Percentiles rank a stretch among this genome's conserved stretches.
Evolutionary conservation across 2,797 vertebrate genomes (phyloP).

Genomic region (Falco biarmicus): DNA sequence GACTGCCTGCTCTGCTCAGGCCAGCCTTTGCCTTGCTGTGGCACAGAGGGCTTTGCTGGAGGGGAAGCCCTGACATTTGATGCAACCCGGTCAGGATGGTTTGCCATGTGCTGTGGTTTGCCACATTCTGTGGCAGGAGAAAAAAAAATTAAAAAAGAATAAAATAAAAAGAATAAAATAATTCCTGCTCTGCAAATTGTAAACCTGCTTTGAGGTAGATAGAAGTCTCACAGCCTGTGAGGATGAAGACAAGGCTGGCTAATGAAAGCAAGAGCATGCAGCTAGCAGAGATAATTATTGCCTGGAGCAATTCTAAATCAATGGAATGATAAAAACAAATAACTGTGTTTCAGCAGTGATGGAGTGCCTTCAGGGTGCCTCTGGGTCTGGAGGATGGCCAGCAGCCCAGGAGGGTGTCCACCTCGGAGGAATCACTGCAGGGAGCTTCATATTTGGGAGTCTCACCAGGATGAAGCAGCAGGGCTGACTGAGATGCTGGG

Average conservation of each 20-base stretch:
- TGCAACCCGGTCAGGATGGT: background rate
- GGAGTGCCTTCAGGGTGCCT: background rate
- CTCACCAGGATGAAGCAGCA: background rate
- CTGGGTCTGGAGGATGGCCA: background rate
- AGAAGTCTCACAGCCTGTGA: background rate
- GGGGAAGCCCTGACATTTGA: background rate
- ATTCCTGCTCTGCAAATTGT: background rate
- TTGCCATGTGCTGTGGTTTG: background rate
- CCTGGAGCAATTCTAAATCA: background rate
- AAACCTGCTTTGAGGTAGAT: background rate
- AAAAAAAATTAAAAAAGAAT: background rate
- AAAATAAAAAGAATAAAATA: background rate
- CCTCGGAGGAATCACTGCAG: background rate
- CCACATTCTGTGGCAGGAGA: rapidly evolving
- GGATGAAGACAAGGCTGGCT: background rate
- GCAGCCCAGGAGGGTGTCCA: background rate
- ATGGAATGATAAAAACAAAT: background rate
- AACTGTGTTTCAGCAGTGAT: background rate
- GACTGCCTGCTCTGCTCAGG: background rate
- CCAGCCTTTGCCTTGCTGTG: background rate
- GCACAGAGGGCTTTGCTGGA: background rate
- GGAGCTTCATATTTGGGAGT: background rate
- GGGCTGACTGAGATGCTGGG: background rate
- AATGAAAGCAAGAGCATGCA: background rate
- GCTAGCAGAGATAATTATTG: background rate